Conservation (phyloP, 1,140 invertebrate genomes). For the Drosophila paulistorum region DNA sequence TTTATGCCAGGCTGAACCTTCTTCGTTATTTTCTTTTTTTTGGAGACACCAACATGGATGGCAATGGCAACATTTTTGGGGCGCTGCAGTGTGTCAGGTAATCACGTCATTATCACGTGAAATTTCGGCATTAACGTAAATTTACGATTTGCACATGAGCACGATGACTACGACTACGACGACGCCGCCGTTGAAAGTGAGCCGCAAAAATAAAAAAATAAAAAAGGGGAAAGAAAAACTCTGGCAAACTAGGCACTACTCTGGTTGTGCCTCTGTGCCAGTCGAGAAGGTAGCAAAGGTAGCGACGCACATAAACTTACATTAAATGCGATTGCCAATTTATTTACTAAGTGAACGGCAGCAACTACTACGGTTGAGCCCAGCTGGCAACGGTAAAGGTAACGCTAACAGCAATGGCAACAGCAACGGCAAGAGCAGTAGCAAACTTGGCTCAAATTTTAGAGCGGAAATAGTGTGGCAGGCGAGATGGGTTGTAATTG, state of each 20-base stretch:
- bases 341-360: slow-evolving; percentile 78
- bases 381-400: slow-evolving; percentile 56
- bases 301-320: slow-evolving; percentile 80
- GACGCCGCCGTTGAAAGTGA: slow-evolving; percentile 30
- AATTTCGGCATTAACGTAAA: slow-evolving; percentile 81
- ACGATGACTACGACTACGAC: slow-evolving; percentile 27
- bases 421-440: slow-evolving; percentile 1
- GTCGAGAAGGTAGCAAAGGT: slow-evolving; percentile 51
- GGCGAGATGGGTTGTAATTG: slow-evolving; percentile 64
- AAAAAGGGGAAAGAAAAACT: slow-evolving; percentile 14
- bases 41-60: slow-evolving; percentile 5
- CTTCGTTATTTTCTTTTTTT: neutral
- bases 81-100: slow-evolving; percentile 60
- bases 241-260: neutral
- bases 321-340: slow-evolving; percentile 82
- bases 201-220: slow-evolving; percentile 23
- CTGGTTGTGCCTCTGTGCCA: slow-evolving; percentile 14
- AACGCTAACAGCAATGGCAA: slow-evolving; percentile 14
- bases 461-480: slow-evolving; percentile 76
- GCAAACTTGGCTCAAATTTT: slow-evolving; percentile 74
- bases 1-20: neutral
- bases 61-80: slow-evolving; percentile 14
- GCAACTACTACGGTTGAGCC: slow-evolving; percentile 21
- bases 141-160: slow-evolving; percentile 81
- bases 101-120: slow-evolving; percentile 82